Evolutionary conservation across 2,797 vertebrate genomes (phyloP).

Genomic region (Macrochelys suwanniensis): DNA sequence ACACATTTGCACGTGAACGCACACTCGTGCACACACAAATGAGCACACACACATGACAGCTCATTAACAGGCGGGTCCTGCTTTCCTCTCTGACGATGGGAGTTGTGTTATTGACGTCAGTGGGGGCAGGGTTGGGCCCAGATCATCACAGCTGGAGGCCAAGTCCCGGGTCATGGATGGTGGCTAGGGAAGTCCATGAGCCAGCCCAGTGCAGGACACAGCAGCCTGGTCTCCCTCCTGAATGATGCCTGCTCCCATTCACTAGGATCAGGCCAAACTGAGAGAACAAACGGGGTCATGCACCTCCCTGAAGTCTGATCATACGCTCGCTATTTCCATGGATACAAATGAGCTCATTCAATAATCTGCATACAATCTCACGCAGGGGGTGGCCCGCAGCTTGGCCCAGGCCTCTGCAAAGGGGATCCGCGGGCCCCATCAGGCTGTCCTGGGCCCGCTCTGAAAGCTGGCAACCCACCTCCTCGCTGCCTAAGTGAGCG

Average conservation of each 20-base stretch:
- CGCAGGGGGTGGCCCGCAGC: neutral
- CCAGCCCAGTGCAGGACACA: neutral
- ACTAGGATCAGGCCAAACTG: neutral
- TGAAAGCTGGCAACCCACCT: neutral
- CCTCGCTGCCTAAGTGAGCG: neutral
- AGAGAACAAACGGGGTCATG: neutral
- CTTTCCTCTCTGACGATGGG: neutral
- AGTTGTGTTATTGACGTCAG: neutral
- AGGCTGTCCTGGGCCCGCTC: neutral
- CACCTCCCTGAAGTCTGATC: neutral
- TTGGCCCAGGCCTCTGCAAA: neutral
- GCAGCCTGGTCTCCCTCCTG: neutral
- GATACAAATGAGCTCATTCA: neutral
- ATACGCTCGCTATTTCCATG: neutral
- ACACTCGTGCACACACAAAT: too few relatives aligned
- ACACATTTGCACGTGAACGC: too few relatives aligned
- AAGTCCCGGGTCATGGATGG: neutral
- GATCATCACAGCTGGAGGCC: too few relatives aligned
- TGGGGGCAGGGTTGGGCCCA: neutral
- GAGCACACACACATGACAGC: accelerated
- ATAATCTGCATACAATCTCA: neutral
- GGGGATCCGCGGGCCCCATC: neutral
- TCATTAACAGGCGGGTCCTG: neutral
- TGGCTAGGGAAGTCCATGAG: neutral
- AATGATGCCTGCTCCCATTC: neutral